Evolutionary conservation across 2,113 vertebrate genomes (phyloP).

Genomic region (Erpornis zantholeuca): DNA sequence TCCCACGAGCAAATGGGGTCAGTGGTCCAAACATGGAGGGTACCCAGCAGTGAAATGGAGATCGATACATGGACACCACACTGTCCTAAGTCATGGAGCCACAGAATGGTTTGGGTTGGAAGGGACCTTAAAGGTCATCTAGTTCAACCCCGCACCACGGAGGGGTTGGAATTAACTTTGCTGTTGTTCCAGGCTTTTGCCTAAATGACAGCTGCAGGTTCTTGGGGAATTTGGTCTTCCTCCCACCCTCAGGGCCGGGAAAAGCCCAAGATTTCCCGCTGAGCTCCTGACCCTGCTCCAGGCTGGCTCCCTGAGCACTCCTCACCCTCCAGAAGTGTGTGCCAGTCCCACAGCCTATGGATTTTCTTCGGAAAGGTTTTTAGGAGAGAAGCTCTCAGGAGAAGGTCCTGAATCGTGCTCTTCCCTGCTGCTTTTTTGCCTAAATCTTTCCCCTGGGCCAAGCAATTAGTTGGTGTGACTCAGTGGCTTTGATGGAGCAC

Average conservation of each 20-base stretch:
- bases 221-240: neutral
- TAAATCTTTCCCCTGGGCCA: constrained; percentile 27
- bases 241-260: rapidly evolving
- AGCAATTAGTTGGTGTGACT: constrained; percentile 20
- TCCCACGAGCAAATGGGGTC: neutral
- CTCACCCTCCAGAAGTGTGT: neutral
- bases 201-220: neutral
- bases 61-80: neutral
- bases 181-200: neutral
- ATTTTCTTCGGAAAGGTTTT: neutral
- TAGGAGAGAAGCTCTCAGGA: neutral
- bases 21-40: neutral
- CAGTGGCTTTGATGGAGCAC: constrained; percentile 41
- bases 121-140: neutral
- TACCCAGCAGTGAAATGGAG: neutral
- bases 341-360: neutral
- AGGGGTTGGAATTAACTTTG: neutral
- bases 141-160: neutral
- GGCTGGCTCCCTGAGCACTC: neutral
- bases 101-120: neutral
- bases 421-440: neutral
- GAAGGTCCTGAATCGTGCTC: neutral
- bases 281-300: neutral
- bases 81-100: neutral
- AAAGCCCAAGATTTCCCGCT: neutral